Conservation (phyloP, 2,113 vertebrate species). For the Arenaria interpres region DNA sequence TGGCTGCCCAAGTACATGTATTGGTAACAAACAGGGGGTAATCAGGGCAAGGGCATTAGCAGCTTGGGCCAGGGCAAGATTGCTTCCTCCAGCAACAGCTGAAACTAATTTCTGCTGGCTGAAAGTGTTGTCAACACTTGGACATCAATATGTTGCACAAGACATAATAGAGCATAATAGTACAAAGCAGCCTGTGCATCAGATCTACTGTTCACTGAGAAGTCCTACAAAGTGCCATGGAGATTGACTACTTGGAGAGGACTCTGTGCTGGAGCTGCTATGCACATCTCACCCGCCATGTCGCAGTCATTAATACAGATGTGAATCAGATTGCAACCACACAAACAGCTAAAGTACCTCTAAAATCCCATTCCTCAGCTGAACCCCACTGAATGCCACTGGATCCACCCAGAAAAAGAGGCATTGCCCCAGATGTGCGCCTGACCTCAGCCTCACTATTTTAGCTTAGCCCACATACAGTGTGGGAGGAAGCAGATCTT, state of each 20-base stretch:
- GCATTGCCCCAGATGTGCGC: rapidly evolving
- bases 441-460: not conserved
- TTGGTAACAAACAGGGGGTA: not conserved
- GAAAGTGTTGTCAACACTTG: not conserved
- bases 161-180: not conserved
- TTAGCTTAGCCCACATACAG: not conserved
- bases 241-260: not conserved
- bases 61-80: not conserved
- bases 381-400: not conserved
- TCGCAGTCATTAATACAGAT: not conserved
- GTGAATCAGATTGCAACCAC: not conserved
- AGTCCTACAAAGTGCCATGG: not conserved
- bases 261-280: not conserved
- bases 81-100: not conserved
- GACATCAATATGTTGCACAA: not conserved
- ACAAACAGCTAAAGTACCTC: not conserved
- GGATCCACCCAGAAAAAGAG: not conserved
- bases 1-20: not conserved
- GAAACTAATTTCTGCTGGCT: not conserved
- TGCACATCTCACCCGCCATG: not conserved
- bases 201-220: not conserved
- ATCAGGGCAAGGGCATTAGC: not conserved
- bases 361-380: not conserved
- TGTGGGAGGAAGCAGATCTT: not conserved
- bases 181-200: not conserved